Base-by-base conservation (phyloP, 2,888 invertebrate genomes). In the Campaea margaritaria region DNA sequence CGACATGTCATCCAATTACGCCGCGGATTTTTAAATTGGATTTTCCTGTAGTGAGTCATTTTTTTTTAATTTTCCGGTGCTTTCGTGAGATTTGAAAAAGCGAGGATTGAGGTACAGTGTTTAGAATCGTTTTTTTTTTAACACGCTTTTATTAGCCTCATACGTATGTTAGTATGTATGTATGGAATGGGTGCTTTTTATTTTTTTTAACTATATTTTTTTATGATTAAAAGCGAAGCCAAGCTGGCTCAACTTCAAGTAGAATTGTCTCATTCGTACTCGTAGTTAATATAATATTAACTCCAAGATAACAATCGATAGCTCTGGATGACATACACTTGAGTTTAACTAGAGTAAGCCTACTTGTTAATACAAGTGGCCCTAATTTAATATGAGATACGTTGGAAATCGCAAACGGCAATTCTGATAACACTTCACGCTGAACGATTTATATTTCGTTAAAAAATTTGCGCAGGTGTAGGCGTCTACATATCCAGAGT, bases 401-500 rank as follows among this genome's bases (percentile, higher is more conserved):
- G n/a, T 36, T n/a, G 10, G 12, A n/a, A 12, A 4, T 36, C n/a
- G 3, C 12, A 36, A n/a, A 36, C 2, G 1, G 36, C n/a, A 34
- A 34, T 42, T 5, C 14, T 21, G 16, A 11, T 14, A 41, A 41
- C 2, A 27, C 39, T 38, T 39, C 38, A 10, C 11, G 28, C 52
- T 31, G 58, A 52, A 16, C 58, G 13, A 44, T 52, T 44, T 58
- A 53, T 59, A 59, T 59, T 49, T 48, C 14, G 59, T 48, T 36
- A 14, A 41, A 31, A 56, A 58, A 21, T 82, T 86, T 85, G 89
- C 91, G 72, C 93, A 96, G 97, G 96, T 81, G 95, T 96, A 81
- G 97, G 97, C 81, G 97, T 98, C 82, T 97, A 97, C 93, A 97
- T 98, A 89, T 97, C 97, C 78, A 94, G 97, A 78, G 96, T 98